These are phyloP conservation scores for Enteromius trimaculatus DNA, from an alignment of 2,797 vertebrate species.

Conservation along the genomic window DNA sequence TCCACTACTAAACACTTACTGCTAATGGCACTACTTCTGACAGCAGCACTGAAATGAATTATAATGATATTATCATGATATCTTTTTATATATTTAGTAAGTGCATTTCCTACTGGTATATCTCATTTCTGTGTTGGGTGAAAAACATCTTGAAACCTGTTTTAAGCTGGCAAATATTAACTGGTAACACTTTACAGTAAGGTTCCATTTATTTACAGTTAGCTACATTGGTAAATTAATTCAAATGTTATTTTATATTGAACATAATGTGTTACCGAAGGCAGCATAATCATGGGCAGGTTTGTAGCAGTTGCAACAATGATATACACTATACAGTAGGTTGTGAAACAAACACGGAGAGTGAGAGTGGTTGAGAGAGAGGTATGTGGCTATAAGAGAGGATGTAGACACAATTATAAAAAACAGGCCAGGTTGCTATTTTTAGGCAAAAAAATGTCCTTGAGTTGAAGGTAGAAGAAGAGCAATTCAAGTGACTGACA, in stretches of 20 bases:
- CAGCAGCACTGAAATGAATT: neutral
- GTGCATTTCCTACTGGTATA: neutral
- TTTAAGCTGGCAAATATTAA: neutral
- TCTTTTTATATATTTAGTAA: neutral
- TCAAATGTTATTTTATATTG: neutral
- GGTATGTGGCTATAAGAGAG: neutral
- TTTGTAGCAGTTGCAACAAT: neutral
- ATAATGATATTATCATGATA: neutral
- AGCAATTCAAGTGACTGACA: neutral
- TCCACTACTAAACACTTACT: conserved; percentile 5
- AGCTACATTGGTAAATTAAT: neutral
- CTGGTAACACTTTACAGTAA: neutral
- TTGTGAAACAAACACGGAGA: too few species aligned
- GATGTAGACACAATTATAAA: neutral
- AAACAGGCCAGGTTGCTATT: neutral
- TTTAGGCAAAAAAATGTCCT: neutral
- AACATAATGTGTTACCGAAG: neutral
- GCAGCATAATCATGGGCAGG: too few species aligned
- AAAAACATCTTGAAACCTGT: neutral
- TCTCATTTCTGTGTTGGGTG: neutral
- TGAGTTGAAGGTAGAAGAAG: neutral
- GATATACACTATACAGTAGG: neutral
- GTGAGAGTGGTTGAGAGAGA: neutral
- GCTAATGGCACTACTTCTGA: conserved; percentile 15
- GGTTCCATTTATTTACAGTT: neutral